Evolutionary conservation across 2,113 vertebrate species (phyloP), one percentile per base, ranked within the genome.

Genomic region (Myocastor coypus): DNA sequence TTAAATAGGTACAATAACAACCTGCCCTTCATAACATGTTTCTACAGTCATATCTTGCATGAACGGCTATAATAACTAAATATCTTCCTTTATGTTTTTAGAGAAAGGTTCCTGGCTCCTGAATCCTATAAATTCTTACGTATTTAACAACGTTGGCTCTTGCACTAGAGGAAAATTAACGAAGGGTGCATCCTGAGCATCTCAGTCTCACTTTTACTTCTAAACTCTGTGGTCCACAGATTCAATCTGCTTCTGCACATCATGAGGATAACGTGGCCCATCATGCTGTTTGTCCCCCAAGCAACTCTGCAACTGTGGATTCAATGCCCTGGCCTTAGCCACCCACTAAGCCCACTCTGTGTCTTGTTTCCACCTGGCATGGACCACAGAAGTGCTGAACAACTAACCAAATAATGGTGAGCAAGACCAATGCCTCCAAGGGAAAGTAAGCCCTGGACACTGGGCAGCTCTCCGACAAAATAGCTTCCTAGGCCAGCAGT

Each of bases 1-100:
- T 87, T 96, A 87, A 83, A 61, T 83, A 86, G n/a, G 78, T 83
- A 32, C 16, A 78, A 8, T 52, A 94, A 80, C 30, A 32, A 57
- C 10, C 71, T 94, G 32, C 6, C 10, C 5, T 59, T 83, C 83
- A 89, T 80, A 50, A 3, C 1, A 80, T 16, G 89, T 87, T 40
- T 77, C 40, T 83, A 11, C 30, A 92, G 14, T 89, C 40, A 77
- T 64, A 81, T 69, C 34, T 89, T 71, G 9, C 24, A 57, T 94
- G 24, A 87, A 81, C 75, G 0, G 63, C 59, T 55, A 88, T 95
- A 68, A 88, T 82, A 30, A 63, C 55, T 90, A 75, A 55, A 42
- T 32, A 34, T 73, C 5, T 73, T 73, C 37, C 26, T 28, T 1
- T 63, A 63, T 42, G 20, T 22, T 89, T 69, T 34, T 92, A 93